Percentiles rank a stretch among this genome's conserved stretches.
phyloP scores from a whole-genome alignment of 2,888 invertebrate genomes.

The Eudasyphora cyanicolor region DNA sequence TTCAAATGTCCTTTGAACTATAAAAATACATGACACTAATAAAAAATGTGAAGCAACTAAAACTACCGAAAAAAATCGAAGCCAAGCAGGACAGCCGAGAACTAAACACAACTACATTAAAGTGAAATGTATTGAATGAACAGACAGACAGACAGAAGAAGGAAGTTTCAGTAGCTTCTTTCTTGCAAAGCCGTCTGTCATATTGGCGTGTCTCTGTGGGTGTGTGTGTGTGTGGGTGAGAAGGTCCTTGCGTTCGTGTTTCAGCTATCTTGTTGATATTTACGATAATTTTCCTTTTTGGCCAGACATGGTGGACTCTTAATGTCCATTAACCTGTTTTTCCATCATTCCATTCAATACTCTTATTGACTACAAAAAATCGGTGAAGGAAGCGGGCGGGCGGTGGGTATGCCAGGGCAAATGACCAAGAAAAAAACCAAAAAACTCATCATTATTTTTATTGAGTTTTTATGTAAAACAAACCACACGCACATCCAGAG shows the following conservation, averaged over 20 bases:
- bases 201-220: background rate
- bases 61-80: constrained; percentile 4
- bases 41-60: constrained; percentile 73
- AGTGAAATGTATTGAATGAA: constrained; percentile 9
- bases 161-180: constrained; percentile 12
- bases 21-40: constrained; percentile 79
- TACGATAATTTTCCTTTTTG: constrained; percentile 64
- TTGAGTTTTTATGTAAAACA: constrained; percentile 66
- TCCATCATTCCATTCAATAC: constrained; percentile 23
- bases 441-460: constrained; percentile 63
- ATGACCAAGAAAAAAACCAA: constrained; percentile 32
- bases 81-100: constrained; percentile 29
- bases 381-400: background rate
- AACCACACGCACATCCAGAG: constrained; percentile 63
- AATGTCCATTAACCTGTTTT: constrained; percentile 65
- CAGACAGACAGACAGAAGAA: background rate
- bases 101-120: background rate
- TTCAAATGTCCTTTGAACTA: constrained; percentile 79
- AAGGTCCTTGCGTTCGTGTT: constrained; percentile 11
- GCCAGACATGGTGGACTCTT: constrained; percentile 66
- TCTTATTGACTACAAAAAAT: background rate
- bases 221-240: background rate
- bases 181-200: no score
- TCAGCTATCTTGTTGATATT: constrained; percentile 61
- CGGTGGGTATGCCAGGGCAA: background rate